A percentile compares a stretch with the other conserved stretches of the same genome.
These are phyloP conservation scores for Nasonovia ribisnigri DNA, from an alignment of 2,888 invertebrate species.

Conservation along the genomic window DNA sequence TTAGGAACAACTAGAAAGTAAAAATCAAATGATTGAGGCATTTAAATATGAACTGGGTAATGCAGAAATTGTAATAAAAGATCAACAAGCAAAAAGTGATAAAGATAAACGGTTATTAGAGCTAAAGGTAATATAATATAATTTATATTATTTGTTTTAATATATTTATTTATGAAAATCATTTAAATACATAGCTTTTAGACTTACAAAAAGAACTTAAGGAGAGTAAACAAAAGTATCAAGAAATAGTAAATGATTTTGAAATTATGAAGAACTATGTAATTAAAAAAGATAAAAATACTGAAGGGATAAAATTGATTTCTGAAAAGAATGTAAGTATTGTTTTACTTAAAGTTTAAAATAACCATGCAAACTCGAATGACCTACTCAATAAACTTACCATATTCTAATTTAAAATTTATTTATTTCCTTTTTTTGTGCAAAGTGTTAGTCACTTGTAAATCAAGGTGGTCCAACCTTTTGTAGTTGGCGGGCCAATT, in stretches of 20 bases:
- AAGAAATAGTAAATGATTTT: constrained; percentile 52
- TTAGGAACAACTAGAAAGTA: constrained; percentile 51
- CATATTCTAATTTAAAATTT: too few relatives aligned
- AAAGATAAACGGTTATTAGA: constrained; percentile 33
- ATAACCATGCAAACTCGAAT: neutral
- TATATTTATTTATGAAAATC: neutral
- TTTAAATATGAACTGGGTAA: constrained; percentile 16
- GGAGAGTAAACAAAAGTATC: constrained; percentile 2
- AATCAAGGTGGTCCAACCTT: too few relatives aligned
- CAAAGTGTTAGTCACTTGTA: too few relatives aligned
- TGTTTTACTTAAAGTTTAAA: neutral
- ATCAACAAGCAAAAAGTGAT: neutral
- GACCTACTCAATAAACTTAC: neutral
- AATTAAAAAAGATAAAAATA: constrained; percentile 31
- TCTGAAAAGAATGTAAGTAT: constrained; percentile 44
- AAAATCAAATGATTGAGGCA: constrained; percentile 29
- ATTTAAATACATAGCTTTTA: constrained; percentile 26
- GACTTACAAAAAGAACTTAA: constrained; percentile 41
- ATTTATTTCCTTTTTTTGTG: too few relatives aligned
- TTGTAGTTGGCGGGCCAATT: too few relatives aligned
- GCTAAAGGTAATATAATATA: constrained; percentile 16
- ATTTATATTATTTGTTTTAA: neutral
- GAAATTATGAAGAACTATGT: constrained; percentile 35
- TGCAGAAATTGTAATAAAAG: neutral
- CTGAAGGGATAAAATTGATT: constrained; percentile 10